Conservation (phyloP, 2,113 vertebrate species). For the Taxidea taxus region DNA sequence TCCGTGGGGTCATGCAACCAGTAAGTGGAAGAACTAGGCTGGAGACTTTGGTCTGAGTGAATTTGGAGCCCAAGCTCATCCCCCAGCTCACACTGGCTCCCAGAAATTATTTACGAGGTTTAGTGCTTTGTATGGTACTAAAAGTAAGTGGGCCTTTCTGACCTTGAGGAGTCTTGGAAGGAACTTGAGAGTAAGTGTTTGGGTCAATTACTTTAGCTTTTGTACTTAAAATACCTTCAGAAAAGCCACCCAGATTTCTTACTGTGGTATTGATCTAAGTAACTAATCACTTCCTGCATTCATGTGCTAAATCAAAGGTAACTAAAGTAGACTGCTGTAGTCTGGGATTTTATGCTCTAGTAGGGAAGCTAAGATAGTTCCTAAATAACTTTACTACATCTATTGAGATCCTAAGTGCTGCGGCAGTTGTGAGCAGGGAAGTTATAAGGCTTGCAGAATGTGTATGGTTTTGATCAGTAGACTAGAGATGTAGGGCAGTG, state of each 20-base stretch:
- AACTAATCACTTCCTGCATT: neutral
- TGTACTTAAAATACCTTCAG: neutral
- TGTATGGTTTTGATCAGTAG: neutral
- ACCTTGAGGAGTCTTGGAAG: neutral
- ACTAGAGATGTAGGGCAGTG: neutral
- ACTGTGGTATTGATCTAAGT: neutral
- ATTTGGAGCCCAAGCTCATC: neutral
- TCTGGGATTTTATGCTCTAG: neutral
- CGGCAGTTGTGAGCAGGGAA: neutral
- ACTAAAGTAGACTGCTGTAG: neutral
- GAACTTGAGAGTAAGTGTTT: neutral
- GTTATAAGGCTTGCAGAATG: neutral
- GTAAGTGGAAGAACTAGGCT: neutral
- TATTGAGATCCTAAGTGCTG: neutral
- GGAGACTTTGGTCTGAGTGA: neutral
- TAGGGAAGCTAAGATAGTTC: neutral
- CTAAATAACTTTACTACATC: neutral
- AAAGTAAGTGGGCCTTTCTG: neutral
- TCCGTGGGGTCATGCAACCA: neutral
- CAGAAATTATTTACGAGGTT: neutral
- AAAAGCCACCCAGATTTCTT: neutral
- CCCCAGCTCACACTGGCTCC: neutral
- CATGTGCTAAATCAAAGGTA: neutral
- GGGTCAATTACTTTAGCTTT: neutral
- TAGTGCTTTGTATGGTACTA: neutral